Evolutionary conservation across 2,797 vertebrate species (phyloP), one percentile per base, ranked within the genome.

Genomic region (Parambassis ranga): DNA sequence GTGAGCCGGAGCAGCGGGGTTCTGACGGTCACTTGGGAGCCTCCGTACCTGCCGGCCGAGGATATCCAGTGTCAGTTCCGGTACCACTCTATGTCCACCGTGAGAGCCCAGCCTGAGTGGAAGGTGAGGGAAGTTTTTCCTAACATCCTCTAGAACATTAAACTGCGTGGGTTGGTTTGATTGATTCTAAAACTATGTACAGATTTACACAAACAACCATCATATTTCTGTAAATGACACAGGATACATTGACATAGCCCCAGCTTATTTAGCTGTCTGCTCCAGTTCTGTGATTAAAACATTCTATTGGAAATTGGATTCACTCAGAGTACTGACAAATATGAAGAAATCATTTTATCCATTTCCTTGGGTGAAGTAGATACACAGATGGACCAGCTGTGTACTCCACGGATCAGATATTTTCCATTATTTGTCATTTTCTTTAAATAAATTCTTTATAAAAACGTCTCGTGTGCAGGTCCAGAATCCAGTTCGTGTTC

Each of bases 31-130:
- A 91, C 81, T 11, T 98, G 97, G 97, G 65, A 64, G 39, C 86
- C 82, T 7, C 94, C 94, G 0, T 0, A 43, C 0, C 91, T 96
- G 42, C 90, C 93, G 1, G 88, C 61, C 1, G 78, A 86, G 2
- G 87, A 91, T 0, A 83, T 98, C 32, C 81, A 87, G 16, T 97
- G 91, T 79, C 93, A 96, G 89, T 84, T 96, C 49, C 94, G 78
- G 7, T 95, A 92, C 37, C 92, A 91, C 19, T 74, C 79, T 0
- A 71, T 85, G 1, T 79, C 90, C 0, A 43, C 81, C 28, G 68
- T 35, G 27, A 84, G 79, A 58, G 75, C 82, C 19, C 80, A 83
- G 15, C 30, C 50, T 0, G 75, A 87, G 0, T 98, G 96, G 95
- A 90, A 94, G 95, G 97, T 99, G 60, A 82, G 81, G n/a, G n/a